These are phyloP conservation scores for Coboldia fuscipes DNA, from an alignment of 1,140 invertebrate species.

Conservation along the genomic window DNA sequence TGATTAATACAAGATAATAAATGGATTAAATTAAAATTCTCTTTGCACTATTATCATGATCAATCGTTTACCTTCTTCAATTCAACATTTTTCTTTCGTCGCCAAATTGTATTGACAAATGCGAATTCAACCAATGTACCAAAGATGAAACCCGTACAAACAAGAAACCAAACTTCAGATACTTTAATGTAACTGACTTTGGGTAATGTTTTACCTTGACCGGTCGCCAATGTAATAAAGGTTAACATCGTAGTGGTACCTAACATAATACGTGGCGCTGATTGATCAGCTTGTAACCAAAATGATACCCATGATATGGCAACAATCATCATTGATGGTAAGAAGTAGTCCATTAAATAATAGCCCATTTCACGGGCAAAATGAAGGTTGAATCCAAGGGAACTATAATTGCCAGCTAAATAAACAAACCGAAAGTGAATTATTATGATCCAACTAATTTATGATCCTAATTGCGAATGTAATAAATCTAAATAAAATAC, in stretches of 20 bases:
- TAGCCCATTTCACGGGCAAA: slow-evolving; percentile 63
- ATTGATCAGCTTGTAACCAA: slow-evolving; percentile 70
- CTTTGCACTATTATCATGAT: not conserved
- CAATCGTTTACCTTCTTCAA: slow-evolving; percentile 34
- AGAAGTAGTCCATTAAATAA: slow-evolving; percentile 76
- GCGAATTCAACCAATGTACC: slow-evolving; percentile 71
- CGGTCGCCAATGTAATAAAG: slow-evolving; percentile 66
- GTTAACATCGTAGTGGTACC: slow-evolving; percentile 69
- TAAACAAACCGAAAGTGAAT: slow-evolving; percentile 13
- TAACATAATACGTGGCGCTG: slow-evolving; percentile 56
- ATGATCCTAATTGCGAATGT: not conserved
- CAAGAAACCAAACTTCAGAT: slow-evolving; percentile 75
- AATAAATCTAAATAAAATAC: slow-evolving; percentile 7
- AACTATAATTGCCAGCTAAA: slow-evolving; percentile 63
- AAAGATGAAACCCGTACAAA: slow-evolving; percentile 65
- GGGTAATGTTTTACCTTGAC: slow-evolving; percentile 59
- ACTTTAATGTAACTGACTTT: slow-evolving; percentile 84
- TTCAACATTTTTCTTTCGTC: slow-evolving; percentile 58
- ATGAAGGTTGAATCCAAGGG: slow-evolving; percentile 53
- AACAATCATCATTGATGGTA: slow-evolving; percentile 72
- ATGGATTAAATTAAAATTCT: not conserved
- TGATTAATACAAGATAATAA: not conserved
- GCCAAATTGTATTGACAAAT: slow-evolving; percentile 75
- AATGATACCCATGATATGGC: slow-evolving; percentile 80
- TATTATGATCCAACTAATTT: not conserved